Evolutionary conservation across 2,888 invertebrate genomes (phyloP), one percentile per base, ranked within the genome.

Genomic region (Parnassius glacialis): DNA sequence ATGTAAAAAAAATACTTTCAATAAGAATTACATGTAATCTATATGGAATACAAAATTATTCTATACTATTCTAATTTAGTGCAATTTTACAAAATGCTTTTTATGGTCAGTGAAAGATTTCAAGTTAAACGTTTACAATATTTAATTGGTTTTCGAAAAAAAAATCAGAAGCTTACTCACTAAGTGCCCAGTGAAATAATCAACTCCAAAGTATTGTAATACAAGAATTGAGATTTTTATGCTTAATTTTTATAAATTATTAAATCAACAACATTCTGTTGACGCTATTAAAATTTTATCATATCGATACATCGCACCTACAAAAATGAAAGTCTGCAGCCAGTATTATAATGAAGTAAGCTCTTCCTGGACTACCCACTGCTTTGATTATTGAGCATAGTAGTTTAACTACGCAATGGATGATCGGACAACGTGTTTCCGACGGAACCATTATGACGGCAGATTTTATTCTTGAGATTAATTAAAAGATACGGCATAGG

Each of bases 381-480:
- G 67, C 68, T 72, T 68, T 68, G 68, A 69, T 68, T 70, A 68
- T 70, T 67, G 52, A 69, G 65, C 65, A 67, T 64, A 68, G 68
- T 67, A 66, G 68, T 64, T 12, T 52, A 61, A 79, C 78, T 76
- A 76, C 76, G 78, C 76, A 84, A 83, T 69, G 69, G 68, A 74
- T 70, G 67, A 72, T 70, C 71, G 67, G 71, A 74, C 73, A 74
- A 70, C 73, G 69, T 75, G 73, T 79, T 77, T 79, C 75, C 76
- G 79, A 81, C 79, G 77, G 77, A 81, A 83, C 82, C 76, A 84
- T 84, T 84, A 85, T 68, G 79, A 76, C 75, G 75, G 74, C 78
- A 84, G 81, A 88, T 87, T 85, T 84, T 85, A 84, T 84, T 84
- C 81, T 81, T 76, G 64, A 87, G 89, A 90, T 90, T 88, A 90